Base-by-base conservation (phyloP, 1,140 invertebrate species). In the Microplitis demolitor region DNA sequence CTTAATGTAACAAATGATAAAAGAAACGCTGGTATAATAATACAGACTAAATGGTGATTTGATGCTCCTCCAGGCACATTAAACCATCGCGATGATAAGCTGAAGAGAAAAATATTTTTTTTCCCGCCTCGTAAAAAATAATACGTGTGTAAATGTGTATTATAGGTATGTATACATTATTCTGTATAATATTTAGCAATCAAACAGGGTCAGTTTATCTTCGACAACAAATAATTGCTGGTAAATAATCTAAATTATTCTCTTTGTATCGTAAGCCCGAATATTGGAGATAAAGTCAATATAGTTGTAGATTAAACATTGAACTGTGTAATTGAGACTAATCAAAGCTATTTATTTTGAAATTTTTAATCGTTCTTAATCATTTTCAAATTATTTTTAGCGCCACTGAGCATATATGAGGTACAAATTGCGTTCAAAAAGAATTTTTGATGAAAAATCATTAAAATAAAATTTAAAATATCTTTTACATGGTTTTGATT, bases 11-110 rank as follows among this genome's bases (percentile, higher is more conserved):
- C 53, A 51, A 54, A 61, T 66, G 45, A 45, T 35, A 34, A 72
- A 66, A 24, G 31, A 72, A 58, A 11, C 39, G 39, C 39, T 61
- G 14, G 24, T 66, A 34, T 61, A 61, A 61, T 73, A 69, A 45
- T 8, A 56, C 50, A 14, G 34, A n/a, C 66, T 75, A 72, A 60
- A 75, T 66, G 66, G 70, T 33, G 58, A 75, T 75, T 75, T 72
- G 64, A 66, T 64, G 56, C 71, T 75, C 74, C 71, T 69, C 50
- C 9, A 72, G 71, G 71, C 39, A 45, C 39, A 45, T 45, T 45
- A 45, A 76, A 11, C 53, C 54, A 35, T 4, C n/a, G 13, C 50
- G 14, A 53, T 61, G 14, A 53, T 61, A 70, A 31, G 35, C 16
- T 35, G n/a, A 37, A 53, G 45, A 67, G 6, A 45, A 45, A 45